Evolutionary conservation across 2,888 invertebrate species (phyloP), one percentile per base, ranked within the genome.

Genomic region (Brenthis hecate): DNA sequence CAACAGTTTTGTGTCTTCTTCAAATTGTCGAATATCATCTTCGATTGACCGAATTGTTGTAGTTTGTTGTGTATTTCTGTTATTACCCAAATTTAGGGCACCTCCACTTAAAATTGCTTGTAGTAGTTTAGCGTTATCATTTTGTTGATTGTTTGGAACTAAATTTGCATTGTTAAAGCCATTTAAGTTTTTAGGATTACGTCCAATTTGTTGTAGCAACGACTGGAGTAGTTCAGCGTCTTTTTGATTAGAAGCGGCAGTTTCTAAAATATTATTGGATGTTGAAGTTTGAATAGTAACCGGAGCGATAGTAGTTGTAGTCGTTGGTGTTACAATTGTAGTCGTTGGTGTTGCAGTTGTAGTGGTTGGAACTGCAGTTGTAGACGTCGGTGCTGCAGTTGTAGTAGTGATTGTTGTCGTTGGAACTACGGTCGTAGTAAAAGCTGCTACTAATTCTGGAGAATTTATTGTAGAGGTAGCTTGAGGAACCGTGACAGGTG

Each of bases 1-100:
- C 70, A 92, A 77, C 65, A 93, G 80, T 77, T 89, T 88, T 8
- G 92, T 88, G 69, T 93, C 93, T 80, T 92, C 89, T 77, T 93
- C 89, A 75, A 90, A 90, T 71, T 92, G 91, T 65, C 83, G 85
- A 14, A 93, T 84, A 68, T 93, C 93, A 32, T 92, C 91, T 78
- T 92, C 87, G 66, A 93, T 82, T 47, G 91, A 89, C 14, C 89
- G 85, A 13, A 80, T 71, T 58, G 91, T 90, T 19, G 87, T 85
- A 16, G 85, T 81, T 76, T 83, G 83, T 70, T 79, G 85, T 72
- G 79, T 75, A 66, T 78, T 72, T 14, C 81, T 74, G 50, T 81
- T 66, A 55, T 77, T 77, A 56, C 77, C 80, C 8, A 81, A 75
- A 56, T 80, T 84, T 77, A 81, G 83, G n/a, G 78, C 78, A 65